Percentiles rank a stretch among this genome's conserved stretches.
phyloP scores from a whole-genome alignment of 1,140 invertebrate species.

The Akabosia matsudoensis region DNA sequence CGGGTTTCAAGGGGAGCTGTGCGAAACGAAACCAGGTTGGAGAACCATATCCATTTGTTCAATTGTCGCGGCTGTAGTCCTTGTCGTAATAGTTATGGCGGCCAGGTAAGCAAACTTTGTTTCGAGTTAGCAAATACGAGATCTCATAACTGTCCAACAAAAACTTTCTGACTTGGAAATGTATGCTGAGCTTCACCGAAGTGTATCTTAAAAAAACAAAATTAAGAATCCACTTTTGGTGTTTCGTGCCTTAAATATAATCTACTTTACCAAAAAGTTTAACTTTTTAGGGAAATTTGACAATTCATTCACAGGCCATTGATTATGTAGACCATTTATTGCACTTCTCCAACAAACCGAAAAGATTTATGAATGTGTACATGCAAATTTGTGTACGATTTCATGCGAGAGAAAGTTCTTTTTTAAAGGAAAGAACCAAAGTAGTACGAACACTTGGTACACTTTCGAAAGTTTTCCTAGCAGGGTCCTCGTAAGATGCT shows the following conservation, averaged over 20 bases:
- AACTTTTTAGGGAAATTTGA: background rate
- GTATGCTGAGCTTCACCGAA: no score
- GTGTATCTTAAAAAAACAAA: no score
- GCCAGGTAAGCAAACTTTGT: constrained; percentile 58
- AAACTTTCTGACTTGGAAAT: no score
- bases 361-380: background rate
- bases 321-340: constrained; percentile 2
- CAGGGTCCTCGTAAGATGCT: no score
- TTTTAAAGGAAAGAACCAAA: no score
- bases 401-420: background rate
- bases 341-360: constrained; percentile 2
- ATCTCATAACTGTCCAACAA: no score
- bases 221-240: no score
- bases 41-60: constrained; percentile 58
- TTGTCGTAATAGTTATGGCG: constrained; percentile 61
- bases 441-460: no score
- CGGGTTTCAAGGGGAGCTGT: constrained; percentile 71
- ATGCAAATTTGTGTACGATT: constrained; percentile 4
- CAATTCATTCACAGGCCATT: background rate
- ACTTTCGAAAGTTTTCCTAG: no score
- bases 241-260: no score
- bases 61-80: constrained; percentile 58
- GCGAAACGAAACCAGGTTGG: constrained; percentile 59
- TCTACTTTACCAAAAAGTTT: background rate
- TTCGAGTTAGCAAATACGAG: no score